Evolutionary conservation across 92 coral and sea anemone genomes (phyloP).

Genomic region (Umimayanthus chanpuru): DNA sequence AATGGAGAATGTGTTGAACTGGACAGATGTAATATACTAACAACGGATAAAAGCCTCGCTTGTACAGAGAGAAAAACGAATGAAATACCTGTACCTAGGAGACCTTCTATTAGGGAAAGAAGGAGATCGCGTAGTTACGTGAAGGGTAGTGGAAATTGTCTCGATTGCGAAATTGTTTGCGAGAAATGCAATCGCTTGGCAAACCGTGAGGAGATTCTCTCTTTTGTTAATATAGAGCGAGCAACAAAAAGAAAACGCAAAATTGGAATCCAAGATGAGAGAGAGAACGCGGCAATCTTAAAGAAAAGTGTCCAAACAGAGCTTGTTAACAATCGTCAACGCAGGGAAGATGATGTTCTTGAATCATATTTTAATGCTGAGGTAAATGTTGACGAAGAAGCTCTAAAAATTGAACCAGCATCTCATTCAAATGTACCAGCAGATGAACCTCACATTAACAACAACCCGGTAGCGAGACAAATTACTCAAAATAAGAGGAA

Average conservation of each 20-base stretch:
- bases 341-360: not conserved
- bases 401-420: not conserved
- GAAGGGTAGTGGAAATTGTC: not conserved
- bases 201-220: not conserved
- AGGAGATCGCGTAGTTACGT: not conserved
- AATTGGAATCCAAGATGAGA: not conserved
- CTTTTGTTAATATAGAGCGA: not conserved
- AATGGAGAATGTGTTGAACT: not conserved
- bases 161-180: not conserved
- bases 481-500: not conserved
- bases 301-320: not conserved
- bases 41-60: not conserved
- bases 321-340: not conserved
- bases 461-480: not conserved
- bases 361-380: not conserved
- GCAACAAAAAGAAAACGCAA: not conserved
- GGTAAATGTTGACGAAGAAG: conserved; percentile 2
- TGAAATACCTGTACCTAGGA: not conserved
- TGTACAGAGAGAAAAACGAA: not conserved
- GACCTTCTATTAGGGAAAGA: not conserved
- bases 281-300: not conserved
- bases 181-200: not conserved
- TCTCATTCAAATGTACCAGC: not conserved
- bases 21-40: not conserved
- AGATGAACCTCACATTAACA: not conserved